Percentiles rank a stretch among this genome's conserved stretches.
phyloP scores from a whole-genome alignment of 2,113 vertebrate species.

The Boleophthalmus pectinirostris region DNA sequence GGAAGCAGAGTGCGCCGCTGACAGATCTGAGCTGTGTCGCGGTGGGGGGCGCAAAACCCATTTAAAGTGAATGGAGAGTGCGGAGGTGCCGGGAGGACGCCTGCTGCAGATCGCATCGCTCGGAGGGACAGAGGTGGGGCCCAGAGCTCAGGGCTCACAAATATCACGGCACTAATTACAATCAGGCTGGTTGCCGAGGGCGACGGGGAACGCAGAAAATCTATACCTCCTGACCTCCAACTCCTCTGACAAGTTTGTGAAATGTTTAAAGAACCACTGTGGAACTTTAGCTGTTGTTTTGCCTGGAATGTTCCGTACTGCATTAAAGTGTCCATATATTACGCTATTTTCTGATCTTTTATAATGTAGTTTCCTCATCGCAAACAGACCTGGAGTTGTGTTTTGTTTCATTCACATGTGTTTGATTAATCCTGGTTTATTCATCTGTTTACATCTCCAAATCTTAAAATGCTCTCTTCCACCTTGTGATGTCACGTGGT shows the following conservation, averaged over 20 bases:
- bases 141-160: background rate
- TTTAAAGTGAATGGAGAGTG: background rate
- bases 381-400: too few species aligned
- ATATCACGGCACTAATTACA: conserved; percentile 2
- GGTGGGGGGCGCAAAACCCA: background rate
- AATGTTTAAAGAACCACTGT: too few species aligned
- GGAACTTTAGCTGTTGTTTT: too few species aligned
- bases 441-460: too few species aligned
- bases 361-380: too few species aligned
- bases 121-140: conserved; percentile 1
- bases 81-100: background rate
- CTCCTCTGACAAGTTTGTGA: background rate
- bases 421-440: too few species aligned
- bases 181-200: background rate
- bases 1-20: background rate
- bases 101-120: background rate
- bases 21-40: background rate
- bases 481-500: too few species aligned
- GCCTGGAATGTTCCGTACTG: too few species aligned
- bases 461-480: too few species aligned
- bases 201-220: background rate
- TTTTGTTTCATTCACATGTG: too few species aligned
- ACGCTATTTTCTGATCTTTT: too few species aligned
- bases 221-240: background rate
- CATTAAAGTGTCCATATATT: too few species aligned